Evolutionary conservation across 2,888 invertebrate genomes (phyloP).

Genomic region (Rhingia campestris): DNA sequence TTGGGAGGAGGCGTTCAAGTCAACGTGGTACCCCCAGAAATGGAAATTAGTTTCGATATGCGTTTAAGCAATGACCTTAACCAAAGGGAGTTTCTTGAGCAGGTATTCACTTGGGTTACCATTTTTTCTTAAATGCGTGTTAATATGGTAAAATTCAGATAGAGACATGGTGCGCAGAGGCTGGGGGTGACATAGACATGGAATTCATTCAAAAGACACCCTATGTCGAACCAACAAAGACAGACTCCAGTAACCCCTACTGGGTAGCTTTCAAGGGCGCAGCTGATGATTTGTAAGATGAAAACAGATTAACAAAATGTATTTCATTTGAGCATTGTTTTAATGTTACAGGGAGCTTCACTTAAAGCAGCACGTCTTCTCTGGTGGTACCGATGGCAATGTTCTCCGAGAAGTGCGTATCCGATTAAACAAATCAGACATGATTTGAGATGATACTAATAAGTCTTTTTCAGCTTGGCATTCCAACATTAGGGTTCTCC

Average conservation of each 20-base stretch:
- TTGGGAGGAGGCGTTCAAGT: conserved; percentile 89
- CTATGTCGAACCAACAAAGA: conserved; percentile 85
- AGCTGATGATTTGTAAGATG: conserved; percentile 84
- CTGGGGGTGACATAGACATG: conserved; percentile 87
- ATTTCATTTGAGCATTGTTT: not conserved
- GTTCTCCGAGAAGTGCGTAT: conserved; percentile 85
- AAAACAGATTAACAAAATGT: not conserved
- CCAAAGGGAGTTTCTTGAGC: conserved; percentile 84
- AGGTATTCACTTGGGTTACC: conserved; percentile 80
- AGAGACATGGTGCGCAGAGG: conserved; percentile 86
- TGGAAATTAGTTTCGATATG: conserved; percentile 87
- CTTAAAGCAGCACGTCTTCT: conserved; percentile 88
- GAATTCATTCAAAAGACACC: conserved; percentile 86
- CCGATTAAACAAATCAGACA: not conserved
- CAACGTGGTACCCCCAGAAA: conserved; percentile 90
- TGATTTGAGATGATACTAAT: too few species aligned
- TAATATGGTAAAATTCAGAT: conserved; percentile 61
- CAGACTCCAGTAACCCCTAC: conserved; percentile 86
- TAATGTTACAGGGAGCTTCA: conserved; percentile 78
- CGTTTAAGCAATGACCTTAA: conserved; percentile 85
- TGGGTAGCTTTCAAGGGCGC: conserved; percentile 88
- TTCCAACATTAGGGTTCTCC: conserved; percentile 94
- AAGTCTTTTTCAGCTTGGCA: conserved; percentile 85
- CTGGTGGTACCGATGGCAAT: conserved; percentile 95
- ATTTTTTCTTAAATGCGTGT: too few species aligned